These are phyloP conservation scores for Syngnathus scovelli DNA, from an alignment of 2,113 vertebrate species.

Conservation along the genomic window DNA sequence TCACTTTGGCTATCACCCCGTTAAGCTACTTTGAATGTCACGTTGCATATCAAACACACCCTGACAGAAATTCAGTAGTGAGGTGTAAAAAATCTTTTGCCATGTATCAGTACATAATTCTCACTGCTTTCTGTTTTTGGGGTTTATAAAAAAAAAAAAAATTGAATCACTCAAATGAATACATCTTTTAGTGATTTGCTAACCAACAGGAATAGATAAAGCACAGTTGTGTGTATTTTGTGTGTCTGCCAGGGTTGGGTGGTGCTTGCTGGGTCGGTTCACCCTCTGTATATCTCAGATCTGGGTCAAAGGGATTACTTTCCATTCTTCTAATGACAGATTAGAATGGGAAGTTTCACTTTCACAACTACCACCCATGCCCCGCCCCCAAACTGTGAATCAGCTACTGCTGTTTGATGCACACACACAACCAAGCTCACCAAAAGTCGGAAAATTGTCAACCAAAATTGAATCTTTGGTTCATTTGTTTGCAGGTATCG, in stretches of 20 bases:
- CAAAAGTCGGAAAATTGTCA: too few relatives aligned
- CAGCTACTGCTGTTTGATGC: too few relatives aligned
- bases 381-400: slow-evolving; percentile 1
- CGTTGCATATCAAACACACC: too few relatives aligned
- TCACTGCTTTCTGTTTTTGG: too few relatives aligned
- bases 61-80: background rate
- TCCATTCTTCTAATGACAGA: slow-evolving; percentile 55
- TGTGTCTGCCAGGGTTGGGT: slow-evolving; percentile 24
- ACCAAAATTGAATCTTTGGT: too few relatives aligned
- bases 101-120: too few relatives aligned
- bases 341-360: slow-evolving; percentile 51
- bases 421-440: too few relatives aligned
- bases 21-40: background rate
- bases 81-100: background rate
- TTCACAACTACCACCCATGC: slow-evolving; percentile 23
- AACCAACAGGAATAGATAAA: slow-evolving; percentile 6
- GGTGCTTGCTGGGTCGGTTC: slow-evolving; percentile 13
- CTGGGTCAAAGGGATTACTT: slow-evolving; percentile 65
- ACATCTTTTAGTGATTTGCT: slow-evolving; percentile 13
- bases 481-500: slow-evolving; percentile 77
- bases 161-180: background rate
- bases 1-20: slow-evolving; percentile 4
- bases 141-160: too few relatives aligned
- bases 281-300: slow-evolving; percentile 31
- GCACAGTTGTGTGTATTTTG: slow-evolving; percentile 19